Evolutionary conservation across 2,113 vertebrate genomes (phyloP), one percentile per base, ranked within the genome.

Genomic region (Zosterops borbonicus): DNA sequence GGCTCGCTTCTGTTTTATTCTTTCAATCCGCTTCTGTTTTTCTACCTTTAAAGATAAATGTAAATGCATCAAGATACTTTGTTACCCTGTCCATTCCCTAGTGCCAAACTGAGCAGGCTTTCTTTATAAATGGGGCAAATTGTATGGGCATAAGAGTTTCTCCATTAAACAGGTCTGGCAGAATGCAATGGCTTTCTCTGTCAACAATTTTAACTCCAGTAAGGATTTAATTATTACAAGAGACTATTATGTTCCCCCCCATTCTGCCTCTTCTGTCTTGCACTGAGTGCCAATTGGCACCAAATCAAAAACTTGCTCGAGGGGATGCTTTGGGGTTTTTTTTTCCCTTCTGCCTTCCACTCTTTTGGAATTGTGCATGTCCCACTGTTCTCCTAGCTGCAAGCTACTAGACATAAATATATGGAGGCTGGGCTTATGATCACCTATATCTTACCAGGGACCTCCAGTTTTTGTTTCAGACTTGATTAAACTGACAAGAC

Each of bases 1-100:
- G 69, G 98, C 98, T 94, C 98, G 97, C 92, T 99, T 99, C 96
- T 98, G 98, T 83, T 98, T 98, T 95, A 99, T 99, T 83, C 98
- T 97, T 92, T 99, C 98, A 97, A 99, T 97, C 77, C 98, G 96
- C 86, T 97, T 98, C 96, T 99, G 98, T 94, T 99, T 99, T 97
- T 99, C 98, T 89, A 98, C 95, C 98, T 99, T 83, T 97, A 97
- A 97, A 96, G 23, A 92, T 2, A 97, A 87, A 93, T 62, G 39
- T 81, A 81, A 94, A 93, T 62, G 37, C 12, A 91, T 50, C 22
- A 87, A 46, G 52, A 70, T 56, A 83, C 21, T 65, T 29, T 3
- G 52, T 60, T 83, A 70, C 50, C 12, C 47, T 46, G 29, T 41
- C 28, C 59, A n/a, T 35, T 80, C 35, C 39, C 27, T 4, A 53